Percentiles rank a stretch among this genome's conserved stretches.
These are phyloP conservation scores for Ptychadena robeensis DNA, from an alignment of 2,797 vertebrate species.

Conservation along the genomic window DNA sequence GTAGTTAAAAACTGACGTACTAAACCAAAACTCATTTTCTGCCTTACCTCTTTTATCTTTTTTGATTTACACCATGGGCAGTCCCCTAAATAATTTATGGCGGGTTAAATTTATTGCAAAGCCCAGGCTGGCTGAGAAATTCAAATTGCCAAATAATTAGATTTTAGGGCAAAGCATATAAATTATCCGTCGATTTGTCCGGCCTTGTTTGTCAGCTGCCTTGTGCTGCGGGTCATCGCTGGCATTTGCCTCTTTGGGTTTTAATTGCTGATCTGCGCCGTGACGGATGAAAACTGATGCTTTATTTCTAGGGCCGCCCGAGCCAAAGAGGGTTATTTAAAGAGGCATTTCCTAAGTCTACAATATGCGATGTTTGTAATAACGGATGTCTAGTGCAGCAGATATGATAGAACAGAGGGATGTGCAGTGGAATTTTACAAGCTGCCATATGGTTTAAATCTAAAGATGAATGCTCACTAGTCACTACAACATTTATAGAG, in stretches of 20 bases:
- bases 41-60: constrained; percentile 45
- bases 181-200: constrained; percentile 99
- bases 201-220: constrained; percentile 95
- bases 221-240: constrained; percentile 96
- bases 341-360: neutral
- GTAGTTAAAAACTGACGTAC: constrained; percentile 82
- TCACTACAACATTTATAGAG: no score
- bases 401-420: neutral
- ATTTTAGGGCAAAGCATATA: constrained; percentile 99
- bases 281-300: constrained; percentile 99
- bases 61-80: constrained; percentile 88
- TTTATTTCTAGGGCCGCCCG: constrained; percentile 73
- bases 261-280: constrained; percentile 99
- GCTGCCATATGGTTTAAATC: neutral
- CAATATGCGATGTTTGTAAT: neutral
- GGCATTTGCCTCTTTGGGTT: constrained; percentile 98
- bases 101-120: constrained; percentile 95
- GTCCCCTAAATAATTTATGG: constrained; percentile 98
- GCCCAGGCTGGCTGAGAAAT: constrained; percentile 91
- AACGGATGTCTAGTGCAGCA: neutral
- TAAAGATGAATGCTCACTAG: neutral
- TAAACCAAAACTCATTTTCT: constrained; percentile 81
- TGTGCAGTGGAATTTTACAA: neutral
- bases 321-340: neutral
- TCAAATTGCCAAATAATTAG: constrained; percentile 99